Conservation (phyloP, 1,140 invertebrate genomes). For the Micrasema minimum region DNA sequence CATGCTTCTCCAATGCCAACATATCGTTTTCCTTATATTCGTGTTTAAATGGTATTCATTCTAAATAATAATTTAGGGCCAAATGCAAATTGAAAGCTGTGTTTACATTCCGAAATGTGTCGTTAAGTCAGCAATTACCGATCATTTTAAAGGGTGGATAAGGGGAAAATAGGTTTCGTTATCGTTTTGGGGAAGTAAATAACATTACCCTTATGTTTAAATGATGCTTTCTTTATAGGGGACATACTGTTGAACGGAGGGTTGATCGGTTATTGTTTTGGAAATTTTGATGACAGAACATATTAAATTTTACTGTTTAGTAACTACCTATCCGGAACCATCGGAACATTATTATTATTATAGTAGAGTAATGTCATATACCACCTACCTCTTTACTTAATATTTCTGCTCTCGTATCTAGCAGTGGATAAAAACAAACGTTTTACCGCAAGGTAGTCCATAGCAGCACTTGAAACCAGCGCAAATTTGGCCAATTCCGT, state of each 20-base stretch:
- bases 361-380: too few species aligned
- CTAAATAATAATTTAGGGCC: conserved; percentile 21
- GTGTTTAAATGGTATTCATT: conserved; percentile 19
- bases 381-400: too few species aligned
- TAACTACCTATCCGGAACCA: too few species aligned
- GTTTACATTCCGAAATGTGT: conserved; percentile 22
- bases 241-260: not conserved
- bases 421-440: too few species aligned
- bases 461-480: not conserved
- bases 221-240: not conserved
- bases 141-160: conserved; percentile 20
- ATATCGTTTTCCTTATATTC: not conserved
- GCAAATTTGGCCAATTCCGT: conserved; percentile 15
- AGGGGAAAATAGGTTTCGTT: conserved; percentile 13
- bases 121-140: conserved; percentile 23
- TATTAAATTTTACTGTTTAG: too few species aligned
- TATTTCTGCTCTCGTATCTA: too few species aligned
- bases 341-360: too few species aligned
- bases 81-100: conserved; percentile 19
- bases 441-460: too few species aligned
- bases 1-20: not conserved
- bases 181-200: conserved; percentile 15
- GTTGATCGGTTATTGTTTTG: conserved; percentile 19
- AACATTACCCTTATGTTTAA: conserved; percentile 10
- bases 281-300: not conserved